These are phyloP conservation scores for Cheilosia vernalis DNA, from an alignment of 2,888 invertebrate genomes.

Conservation along the genomic window DNA sequence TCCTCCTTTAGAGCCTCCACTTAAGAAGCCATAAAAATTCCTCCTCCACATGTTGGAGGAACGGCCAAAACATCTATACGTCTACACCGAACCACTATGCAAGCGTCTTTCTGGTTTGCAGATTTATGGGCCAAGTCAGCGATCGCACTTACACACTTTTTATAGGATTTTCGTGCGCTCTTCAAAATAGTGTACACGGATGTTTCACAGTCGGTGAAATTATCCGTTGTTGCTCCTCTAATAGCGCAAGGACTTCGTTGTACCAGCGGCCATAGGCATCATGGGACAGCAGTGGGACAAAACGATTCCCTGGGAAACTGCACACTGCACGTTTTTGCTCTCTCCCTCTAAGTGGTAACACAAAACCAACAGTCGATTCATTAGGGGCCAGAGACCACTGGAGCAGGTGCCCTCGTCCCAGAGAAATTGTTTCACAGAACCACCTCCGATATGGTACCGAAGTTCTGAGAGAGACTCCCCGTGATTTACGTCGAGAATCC, in stretches of 20 bases:
- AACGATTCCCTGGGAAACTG: constrained; percentile 63
- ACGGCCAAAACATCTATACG: background rate
- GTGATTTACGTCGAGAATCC: constrained; percentile 63
- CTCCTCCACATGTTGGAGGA: constrained; percentile 27
- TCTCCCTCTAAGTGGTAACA: constrained; percentile 56
- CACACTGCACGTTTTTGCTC: constrained; percentile 50
- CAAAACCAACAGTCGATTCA: constrained; percentile 72
- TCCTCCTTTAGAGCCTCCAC: constrained; percentile 18
- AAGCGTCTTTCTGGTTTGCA: constrained; percentile 39
- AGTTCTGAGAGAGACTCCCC: constrained; percentile 48
- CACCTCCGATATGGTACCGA: constrained; percentile 6
- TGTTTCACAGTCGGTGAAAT: constrained; percentile 61
- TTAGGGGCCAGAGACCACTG: constrained; percentile 49
- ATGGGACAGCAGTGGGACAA: constrained; percentile 55
- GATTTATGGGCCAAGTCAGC: constrained; percentile 71
- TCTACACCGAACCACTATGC: background rate
- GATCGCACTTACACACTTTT: constrained; percentile 75
- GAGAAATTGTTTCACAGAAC: constrained; percentile 39
- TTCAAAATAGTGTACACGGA: constrained; percentile 62
- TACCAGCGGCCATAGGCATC: background rate
- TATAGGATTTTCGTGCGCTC: constrained; percentile 72
- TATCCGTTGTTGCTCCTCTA: constrained; percentile 48
- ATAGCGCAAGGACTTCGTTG: constrained; percentile 45
- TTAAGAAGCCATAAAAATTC: constrained; percentile 55
- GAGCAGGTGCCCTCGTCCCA: constrained; percentile 51